Evolutionary conservation across 23 tunicate genomes (phyloP), one percentile per base, ranked within the genome.

Genomic region (Clavelina lepadiformis): DNA sequence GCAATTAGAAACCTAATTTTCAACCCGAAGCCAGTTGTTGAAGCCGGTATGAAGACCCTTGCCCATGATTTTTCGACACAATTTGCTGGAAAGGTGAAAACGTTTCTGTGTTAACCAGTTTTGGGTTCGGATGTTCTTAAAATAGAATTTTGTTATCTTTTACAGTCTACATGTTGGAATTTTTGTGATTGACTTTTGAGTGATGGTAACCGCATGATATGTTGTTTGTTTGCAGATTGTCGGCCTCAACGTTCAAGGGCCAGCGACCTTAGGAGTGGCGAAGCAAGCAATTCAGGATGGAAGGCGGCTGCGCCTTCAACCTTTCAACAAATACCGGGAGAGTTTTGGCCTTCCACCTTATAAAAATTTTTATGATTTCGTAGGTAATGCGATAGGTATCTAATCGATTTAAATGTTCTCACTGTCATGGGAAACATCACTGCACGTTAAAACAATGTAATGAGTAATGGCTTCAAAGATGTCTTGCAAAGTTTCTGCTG

Each of bases 81-180:
- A 63, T 76, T 61, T 38, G 94, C 94, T 28, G 84, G 84, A 28
- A 53, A 69, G 79, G 94, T 85, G 38, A n/a, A n/a, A n/a, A n/a
- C n/a, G n/a, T n/a, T n/a, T n/a, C n/a, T n/a, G n/a, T 2, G 55
- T 2, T 19, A 15, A 2, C 2, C 2, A 33, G 20, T 49, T 49
- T 49, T 4, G 49, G 49, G 15, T 8, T 41, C 13, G 49, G n/a
- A n/a, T n/a, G n/a, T n/a, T n/a, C n/a, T n/a, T n/a, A n/a, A n/a
- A n/a, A n/a, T n/a, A n/a, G n/a, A n/a, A n/a, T 11, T 44, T 13
- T 44, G n/a, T n/a, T n/a, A n/a, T n/a, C n/a, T n/a, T n/a, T n/a
- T n/a, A n/a, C n/a, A n/a, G n/a, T n/a, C n/a, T n/a, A n/a, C n/a
- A n/a, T n/a, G n/a, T n/a, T n/a, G n/a, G n/a, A n/a, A n/a, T n/a